A percentile compares a stretch with the other conserved stretches of the same genome.
Conservation (phyloP, 2,888 invertebrate genomes). For the Ceratothoa steindachneri region DNA sequence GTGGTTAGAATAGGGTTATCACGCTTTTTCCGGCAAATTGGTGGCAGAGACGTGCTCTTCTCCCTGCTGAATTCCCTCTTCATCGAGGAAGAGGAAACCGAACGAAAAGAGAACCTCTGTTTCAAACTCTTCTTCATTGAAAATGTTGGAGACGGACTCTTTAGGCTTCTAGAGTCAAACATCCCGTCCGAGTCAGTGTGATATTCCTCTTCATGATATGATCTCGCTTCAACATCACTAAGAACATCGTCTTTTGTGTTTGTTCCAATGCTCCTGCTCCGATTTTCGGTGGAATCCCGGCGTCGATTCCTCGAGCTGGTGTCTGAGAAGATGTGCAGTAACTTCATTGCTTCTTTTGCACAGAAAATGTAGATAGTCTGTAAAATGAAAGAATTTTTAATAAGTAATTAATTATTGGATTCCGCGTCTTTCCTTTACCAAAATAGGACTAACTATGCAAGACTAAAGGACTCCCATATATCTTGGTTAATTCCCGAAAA, state of each 20-base stretch:
- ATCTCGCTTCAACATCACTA: neutral
- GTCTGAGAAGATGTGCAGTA: neutral
- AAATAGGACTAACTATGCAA: too few relatives aligned
- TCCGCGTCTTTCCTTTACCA: too few relatives aligned
- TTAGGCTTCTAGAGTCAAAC: neutral
- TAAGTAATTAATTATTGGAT: too few relatives aligned
- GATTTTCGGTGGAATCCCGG: neutral
- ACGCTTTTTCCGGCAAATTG: neutral
- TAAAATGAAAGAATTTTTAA: too few relatives aligned
- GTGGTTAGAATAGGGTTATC: neutral
- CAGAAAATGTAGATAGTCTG: too few relatives aligned
- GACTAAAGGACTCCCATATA: too few relatives aligned
- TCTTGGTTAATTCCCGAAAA: too few relatives aligned
- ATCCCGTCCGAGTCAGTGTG: constrained; percentile 7
- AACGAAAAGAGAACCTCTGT: constrained; percentile 1
- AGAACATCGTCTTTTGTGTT: neutral
- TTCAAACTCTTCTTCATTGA: neutral
- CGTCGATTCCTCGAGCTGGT: neutral
- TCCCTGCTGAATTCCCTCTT: constrained; percentile 10
- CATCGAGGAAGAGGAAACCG: neutral
- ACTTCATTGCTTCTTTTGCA: neutral
- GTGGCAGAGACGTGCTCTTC: neutral
- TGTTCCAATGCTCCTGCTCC: neutral
- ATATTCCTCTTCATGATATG: neutral
- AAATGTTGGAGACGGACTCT: neutral